Base-by-base conservation (phyloP, 2,797 vertebrate species). In the Hylomyscus alleni region DNA sequence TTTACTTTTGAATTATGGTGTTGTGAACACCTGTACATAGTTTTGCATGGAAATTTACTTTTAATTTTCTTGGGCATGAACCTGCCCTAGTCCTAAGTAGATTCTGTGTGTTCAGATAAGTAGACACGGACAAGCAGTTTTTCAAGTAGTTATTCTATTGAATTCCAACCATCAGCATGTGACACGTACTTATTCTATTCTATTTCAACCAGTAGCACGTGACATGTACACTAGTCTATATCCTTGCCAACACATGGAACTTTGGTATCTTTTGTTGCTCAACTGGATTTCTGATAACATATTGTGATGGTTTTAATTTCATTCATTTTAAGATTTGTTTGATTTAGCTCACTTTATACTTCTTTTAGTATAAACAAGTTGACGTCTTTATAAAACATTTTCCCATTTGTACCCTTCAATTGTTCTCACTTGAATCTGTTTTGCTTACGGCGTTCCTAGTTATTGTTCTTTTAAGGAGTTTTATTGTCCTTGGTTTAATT, bases 371-470 rank as follows among this genome's bases (percentile, higher is more conserved):
- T 56, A 73, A 72, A 20, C 76, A 84, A 52, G 4, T 40, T 56
- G 34, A 19, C 17, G 60, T 37, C 54, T 54, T 26, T 3, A 40
- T 34, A 54, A 80, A 34, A 82, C 11, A 76, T 26, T 54, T 95
- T 50, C 3, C 17, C 6, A 76, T n/a, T 76, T 90, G 47, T 60
- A 15, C 54, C 40, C 54, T 89, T 77, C 67, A 50, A 56, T 4
- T 52, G 37, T 56, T 94, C 44, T n/a, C 72, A 47, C 29, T 77
- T 91, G 17, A 62, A 54, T 78, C 91, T 54, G n/a, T 84, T 92
- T 83, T 80, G 44, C 7, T 72, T 34, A 26, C 44, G 52, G 15
- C 29, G 44, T 65, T 15, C 44, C 29, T 73, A 65, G 15, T 65
- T 84, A 47, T 77, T 77, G 17, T 24, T 69, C 20, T 34, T 76